Evolutionary conservation across 2,888 invertebrate species (phyloP), one percentile per base, ranked within the genome.

Genomic region (Melipona beecheii): DNA sequence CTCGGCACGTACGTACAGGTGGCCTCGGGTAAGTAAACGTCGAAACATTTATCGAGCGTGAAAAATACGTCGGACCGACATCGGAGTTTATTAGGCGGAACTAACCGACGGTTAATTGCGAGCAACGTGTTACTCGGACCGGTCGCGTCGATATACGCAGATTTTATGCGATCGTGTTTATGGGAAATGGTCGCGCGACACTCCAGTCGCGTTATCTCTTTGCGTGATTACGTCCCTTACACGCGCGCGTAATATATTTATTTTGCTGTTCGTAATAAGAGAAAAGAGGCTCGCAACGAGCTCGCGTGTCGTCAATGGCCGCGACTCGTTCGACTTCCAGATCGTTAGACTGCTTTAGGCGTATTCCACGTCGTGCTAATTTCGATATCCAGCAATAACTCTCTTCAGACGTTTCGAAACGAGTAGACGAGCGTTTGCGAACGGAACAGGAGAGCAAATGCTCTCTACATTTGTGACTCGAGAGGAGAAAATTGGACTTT

Each of bases 101-200:
- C 84, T 80, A 79, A 84, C 75, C 76, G 73, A 54, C 73, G 84
- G 71, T 84, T 85, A 79, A 85, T 85, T 85, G 75, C 73, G 58
- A 80, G 62, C 80, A 84, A 83, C 85, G 52, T 70, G 80, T 74
- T 76, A 84, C 79, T 76, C 73, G 64, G 4, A 21, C 49, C 43
- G 73, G 62, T 58, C 68, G 60, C 60, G 74, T 75, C 78, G 76
- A 84, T 78, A 84, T 78, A 83, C 66, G 68, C 52, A 21, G 73
- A 80, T 84, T 75, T 75, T 84, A 77, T 74, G 75, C 64, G 49
- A 77, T 82, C 82, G 58, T 1, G 27, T 80, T 85, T 62, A 84
- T 70, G 75, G 75, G 66, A 79, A 80, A 78, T 60, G 56, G 78
- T 60, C 31, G 24, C 15, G 73, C 50, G 75, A 72, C 75, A 69